Evolutionary conservation across 2,113 vertebrate species (phyloP), one percentile per base, ranked within the genome.

Genomic region (Bothrops jararaca): DNA sequence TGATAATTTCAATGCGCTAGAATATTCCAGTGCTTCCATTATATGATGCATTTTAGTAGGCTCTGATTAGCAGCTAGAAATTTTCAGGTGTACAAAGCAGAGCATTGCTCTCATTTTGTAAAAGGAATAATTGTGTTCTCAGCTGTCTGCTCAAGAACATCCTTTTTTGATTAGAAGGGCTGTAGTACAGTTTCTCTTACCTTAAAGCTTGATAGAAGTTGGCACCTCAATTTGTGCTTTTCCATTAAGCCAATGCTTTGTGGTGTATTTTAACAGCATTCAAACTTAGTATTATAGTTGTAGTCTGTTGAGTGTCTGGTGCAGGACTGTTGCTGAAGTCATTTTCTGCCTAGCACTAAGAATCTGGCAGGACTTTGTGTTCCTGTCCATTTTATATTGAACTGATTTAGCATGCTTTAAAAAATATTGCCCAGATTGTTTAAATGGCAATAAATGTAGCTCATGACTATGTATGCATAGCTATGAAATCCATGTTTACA

Each of bases 161-260:
- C 89, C 93, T 93, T 45, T 93, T 94, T 90, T 95, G 93, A 92
- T 56, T 87, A 85, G 29, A 52, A 85, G 64, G 34, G 20, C 45
- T 58, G 18, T 80, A 58, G 22, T 69, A 1, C 45, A 64, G 2
- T 48, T 53, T 94, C 93, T 45, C 85, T 8, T 95, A 93, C 93
- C 60, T 92, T 96, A 93, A 48, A 90, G 92, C n/a, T 4, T 95
- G 56, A 92, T 93, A 89, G 88, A 94, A 96, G 58, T 42, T 0
- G 4, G 80, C 94, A 92, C 90, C 89, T 95, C 94, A 92, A 48
- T 95, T 93, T 91, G 80, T 92, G 58, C 95, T 95, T 52, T 86
- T 97, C 95, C 93, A 91, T 93, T 96, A 91, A 87, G 3, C 90
- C 94, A 90, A 92, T 91, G 88, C 48, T 89, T 94, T 94, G 60